Evolutionary conservation across 2,113 vertebrate genomes (phyloP).

Genomic region (Psephotus haematonotus): DNA sequence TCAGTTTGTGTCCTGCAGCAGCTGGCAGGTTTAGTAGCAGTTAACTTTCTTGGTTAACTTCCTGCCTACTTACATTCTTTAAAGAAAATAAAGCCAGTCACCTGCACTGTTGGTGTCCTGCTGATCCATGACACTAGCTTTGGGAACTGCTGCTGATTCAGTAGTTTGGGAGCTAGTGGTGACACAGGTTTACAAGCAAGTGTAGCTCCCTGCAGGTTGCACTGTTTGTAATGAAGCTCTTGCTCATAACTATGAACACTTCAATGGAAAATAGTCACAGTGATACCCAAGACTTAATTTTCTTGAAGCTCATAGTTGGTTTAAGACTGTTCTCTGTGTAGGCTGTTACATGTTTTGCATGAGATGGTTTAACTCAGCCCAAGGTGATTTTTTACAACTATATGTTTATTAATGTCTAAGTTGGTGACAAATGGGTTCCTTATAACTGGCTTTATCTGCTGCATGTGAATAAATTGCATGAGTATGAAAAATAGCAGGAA

Average conservation of each 20-base stretch:
- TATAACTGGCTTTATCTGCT: neutral
- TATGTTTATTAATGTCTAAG: neutral
- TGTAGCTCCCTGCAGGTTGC: neutral
- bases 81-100: neutral
- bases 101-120: neutral
- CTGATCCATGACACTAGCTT: neutral
- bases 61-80: neutral
- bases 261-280: neutral
- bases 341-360: neutral
- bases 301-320: neutral
- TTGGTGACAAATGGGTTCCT: neutral
- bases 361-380: neutral
- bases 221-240: neutral
- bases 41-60: neutral
- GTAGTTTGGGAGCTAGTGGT: neutral
- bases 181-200: neutral
- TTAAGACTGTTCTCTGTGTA: neutral
- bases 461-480: conserved; percentile 9
- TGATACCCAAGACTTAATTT: neutral
- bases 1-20: neutral
- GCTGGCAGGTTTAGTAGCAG: neutral
- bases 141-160: neutral
- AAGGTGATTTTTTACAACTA: neutral
- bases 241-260: neutral
- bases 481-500: neutral